Percentiles rank a stretch among this genome's conserved stretches.
These are phyloP conservation scores for Tyrophagus putrescentiae DNA, from an alignment of 1,140 invertebrate genomes.

Conservation along the genomic window DNA sequence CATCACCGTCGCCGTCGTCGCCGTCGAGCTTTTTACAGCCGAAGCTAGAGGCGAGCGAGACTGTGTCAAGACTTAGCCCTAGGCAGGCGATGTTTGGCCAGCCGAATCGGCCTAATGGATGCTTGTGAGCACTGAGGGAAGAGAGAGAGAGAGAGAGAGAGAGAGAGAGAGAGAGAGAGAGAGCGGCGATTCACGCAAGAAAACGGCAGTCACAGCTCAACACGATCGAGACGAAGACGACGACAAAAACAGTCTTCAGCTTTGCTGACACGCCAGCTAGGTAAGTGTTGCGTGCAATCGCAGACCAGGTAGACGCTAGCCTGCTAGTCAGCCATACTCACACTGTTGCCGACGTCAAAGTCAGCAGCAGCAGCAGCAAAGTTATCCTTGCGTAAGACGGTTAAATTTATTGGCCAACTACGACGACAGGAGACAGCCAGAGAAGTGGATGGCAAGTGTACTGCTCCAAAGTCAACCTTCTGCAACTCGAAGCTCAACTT, in stretches of 20 bases:
- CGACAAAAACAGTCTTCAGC: too few relatives aligned
- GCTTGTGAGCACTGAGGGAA: not conserved
- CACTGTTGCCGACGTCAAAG: too few relatives aligned
- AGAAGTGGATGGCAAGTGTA: too few relatives aligned
- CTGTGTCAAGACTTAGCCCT: slow-evolving; percentile 5
- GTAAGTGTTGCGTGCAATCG: slow-evolving; percentile 8
- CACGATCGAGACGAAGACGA: not conserved
- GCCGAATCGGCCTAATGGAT: slow-evolving; percentile 9
- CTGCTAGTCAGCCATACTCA: too few relatives aligned
- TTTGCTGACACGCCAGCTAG: not conserved
- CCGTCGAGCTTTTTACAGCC: too few relatives aligned
- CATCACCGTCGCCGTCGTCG: too few relatives aligned
- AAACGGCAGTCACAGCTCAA: not conserved
- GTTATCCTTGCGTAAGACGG: slow-evolving; percentile 15
- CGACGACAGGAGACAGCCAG: not conserved
- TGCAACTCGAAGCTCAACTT: too few relatives aligned
- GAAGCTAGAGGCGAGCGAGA: slow-evolving; percentile 4
- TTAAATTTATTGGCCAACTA: slow-evolving; percentile 1
- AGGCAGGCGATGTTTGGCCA: slow-evolving; percentile 5
- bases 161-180: not conserved
- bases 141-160: not conserved
- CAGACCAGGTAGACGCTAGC: too few relatives aligned
- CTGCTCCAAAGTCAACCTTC: too few relatives aligned
- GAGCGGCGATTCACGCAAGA: slow-evolving; percentile 7
- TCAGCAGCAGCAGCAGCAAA: too few relatives aligned